These are phyloP conservation scores for Lottia scabra DNA, from an alignment of 2,888 invertebrate species.

Conservation along the genomic window DNA sequence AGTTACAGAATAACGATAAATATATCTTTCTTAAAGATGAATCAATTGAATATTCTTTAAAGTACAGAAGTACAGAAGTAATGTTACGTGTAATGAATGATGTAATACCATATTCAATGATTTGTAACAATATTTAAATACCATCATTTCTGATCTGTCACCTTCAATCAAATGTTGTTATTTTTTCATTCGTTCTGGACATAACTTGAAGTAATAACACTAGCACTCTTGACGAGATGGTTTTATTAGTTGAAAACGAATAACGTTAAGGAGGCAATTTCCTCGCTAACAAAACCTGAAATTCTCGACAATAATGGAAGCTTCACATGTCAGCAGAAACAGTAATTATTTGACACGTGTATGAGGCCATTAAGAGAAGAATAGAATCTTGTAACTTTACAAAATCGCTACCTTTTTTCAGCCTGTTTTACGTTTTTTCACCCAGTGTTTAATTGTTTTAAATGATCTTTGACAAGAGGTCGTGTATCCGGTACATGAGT, in stretches of 20 bases:
- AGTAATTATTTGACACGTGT: conserved; percentile 3
- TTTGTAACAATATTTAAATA: too few relatives aligned
- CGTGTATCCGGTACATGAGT: not conserved
- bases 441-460: not conserved
- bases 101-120: too few relatives aligned
- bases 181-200: too few relatives aligned
- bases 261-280: not conserved
- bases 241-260: not conserved
- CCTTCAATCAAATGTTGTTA: too few relatives aligned
- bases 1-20: too few relatives aligned
- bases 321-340: not conserved
- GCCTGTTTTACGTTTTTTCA: not conserved
- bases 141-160: too few relatives aligned
- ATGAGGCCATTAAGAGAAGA: not conserved
- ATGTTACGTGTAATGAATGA: too few relatives aligned
- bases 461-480: conserved; percentile 1
- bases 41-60: too few relatives aligned
- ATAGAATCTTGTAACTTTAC: not conserved
- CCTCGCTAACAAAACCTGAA: not conserved
- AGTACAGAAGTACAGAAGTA: too few relatives aligned
- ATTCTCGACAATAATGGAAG: not conserved
- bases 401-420: not conserved
- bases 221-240: too few relatives aligned
- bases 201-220: too few relatives aligned
- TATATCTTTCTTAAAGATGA: too few relatives aligned